These are phyloP conservation scores for Cephus pygmeus DNA, from an alignment of 2,888 invertebrate species.

Conservation along the genomic window DNA sequence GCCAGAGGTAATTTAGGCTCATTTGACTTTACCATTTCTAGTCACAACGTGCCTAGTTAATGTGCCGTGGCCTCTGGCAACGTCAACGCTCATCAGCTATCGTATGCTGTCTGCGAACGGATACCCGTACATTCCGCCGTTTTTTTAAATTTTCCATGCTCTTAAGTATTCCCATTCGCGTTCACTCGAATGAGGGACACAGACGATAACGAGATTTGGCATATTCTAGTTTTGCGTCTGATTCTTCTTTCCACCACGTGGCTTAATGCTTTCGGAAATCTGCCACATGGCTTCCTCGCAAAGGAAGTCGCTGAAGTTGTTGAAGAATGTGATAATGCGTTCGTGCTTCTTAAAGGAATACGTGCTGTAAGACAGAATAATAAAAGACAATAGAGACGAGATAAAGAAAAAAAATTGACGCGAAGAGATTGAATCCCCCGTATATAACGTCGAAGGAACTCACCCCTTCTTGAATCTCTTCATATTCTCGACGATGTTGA, in stretches of 20 bases:
- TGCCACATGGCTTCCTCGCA: constrained; percentile 99
- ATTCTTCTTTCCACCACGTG: constrained; percentile 76
- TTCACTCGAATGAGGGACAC: constrained; percentile 20
- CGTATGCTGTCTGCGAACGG: too few species aligned
- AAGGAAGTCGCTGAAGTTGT: constrained; percentile 95
- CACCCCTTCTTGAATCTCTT: constrained; percentile 97
- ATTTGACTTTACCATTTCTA: too few species aligned
- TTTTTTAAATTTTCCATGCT: too few species aligned
- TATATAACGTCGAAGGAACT: constrained; percentile 51
- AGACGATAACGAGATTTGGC: constrained; percentile 48
- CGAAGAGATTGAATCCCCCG: not conserved
- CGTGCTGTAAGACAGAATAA: constrained; percentile 72
- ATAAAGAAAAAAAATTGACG: not conserved
- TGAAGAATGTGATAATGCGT: constrained; percentile 93
- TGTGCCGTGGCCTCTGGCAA: too few species aligned
- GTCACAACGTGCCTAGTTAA: too few species aligned
- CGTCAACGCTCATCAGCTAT: too few species aligned
- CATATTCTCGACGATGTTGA: constrained; percentile 98
- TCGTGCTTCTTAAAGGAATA: constrained; percentile 95
- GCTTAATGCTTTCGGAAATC: constrained; percentile 96
- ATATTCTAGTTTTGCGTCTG: constrained; percentile 56
- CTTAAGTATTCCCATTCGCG: too few species aligned
- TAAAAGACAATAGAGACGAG: constrained; percentile 18
- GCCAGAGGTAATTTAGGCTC: too few species aligned
- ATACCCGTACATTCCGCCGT: too few species aligned